phyloP scores from a whole-genome alignment of 1,140 invertebrate species.

The Wiebesia pumilae region DNA sequence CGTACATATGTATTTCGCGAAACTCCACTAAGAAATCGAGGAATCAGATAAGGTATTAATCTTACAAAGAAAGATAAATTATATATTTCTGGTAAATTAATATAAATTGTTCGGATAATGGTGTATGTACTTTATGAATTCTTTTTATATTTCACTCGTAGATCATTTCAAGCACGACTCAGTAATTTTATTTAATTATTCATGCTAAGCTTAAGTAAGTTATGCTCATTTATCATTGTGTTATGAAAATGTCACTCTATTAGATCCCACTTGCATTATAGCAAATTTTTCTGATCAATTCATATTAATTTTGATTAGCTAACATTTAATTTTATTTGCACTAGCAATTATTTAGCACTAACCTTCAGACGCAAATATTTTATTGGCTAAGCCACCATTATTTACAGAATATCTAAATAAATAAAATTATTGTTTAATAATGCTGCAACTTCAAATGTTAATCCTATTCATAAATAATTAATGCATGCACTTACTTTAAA shows the following conservation, averaged over 20 bases:
- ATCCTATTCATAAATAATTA: too few species aligned
- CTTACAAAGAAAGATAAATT: neutral
- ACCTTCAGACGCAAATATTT: neutral
- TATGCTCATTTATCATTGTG: too few species aligned
- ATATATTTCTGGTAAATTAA: neutral
- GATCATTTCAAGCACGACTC: neutral
- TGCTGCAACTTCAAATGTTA: neutral
- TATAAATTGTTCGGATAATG: neutral
- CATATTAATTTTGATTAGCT: neutral
- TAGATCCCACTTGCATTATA: too few species aligned
- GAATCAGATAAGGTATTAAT: neutral
- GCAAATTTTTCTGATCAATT: too few species aligned
- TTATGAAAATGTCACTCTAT: too few species aligned
- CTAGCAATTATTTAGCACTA: neutral
- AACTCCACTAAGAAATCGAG: neutral
- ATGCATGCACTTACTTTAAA: too few species aligned
- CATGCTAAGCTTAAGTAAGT: neutral
- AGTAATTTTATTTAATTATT: neutral
- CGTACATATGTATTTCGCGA: neutral
- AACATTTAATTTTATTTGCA: neutral
- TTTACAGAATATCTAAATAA: neutral
- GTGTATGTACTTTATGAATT: neutral
- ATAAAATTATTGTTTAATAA: neutral
- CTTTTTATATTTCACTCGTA: neutral
- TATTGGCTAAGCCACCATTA: neutral